Conservation (phyloP, 2,888 invertebrate genomes). For the Drosophila basisetae region DNA sequence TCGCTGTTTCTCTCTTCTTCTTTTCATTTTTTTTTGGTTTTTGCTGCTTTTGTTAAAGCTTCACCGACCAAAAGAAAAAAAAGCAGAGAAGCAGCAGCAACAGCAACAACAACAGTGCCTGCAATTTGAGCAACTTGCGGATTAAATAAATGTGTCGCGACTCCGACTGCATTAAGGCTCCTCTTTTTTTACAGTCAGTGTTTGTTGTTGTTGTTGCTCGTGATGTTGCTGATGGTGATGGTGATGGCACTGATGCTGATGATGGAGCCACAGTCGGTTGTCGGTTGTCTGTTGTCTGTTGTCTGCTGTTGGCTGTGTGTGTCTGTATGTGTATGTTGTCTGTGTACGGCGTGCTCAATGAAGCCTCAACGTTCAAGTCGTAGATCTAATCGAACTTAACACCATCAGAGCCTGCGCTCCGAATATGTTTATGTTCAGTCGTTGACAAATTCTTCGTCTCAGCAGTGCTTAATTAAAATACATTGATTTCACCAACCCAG, state of each 20-base stretch:
- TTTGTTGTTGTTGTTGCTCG: slow-evolving; percentile 30
- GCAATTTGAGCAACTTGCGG: slow-evolving; percentile 73
- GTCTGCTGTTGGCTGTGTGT: background rate
- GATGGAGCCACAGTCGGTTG: slow-evolving; percentile 24
- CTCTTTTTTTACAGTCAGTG: slow-evolving; percentile 41
- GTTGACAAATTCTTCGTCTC: slow-evolving; percentile 50
- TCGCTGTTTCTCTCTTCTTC: slow-evolving; percentile 40
- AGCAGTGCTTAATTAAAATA: slow-evolving; percentile 46
- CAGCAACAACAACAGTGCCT: slow-evolving; percentile 44
- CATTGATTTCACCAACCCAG: slow-evolving; percentile 18
- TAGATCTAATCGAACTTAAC: slow-evolving; percentile 75
- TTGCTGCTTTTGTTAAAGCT: slow-evolving; percentile 57
- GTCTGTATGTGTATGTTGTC: background rate
- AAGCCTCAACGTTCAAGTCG: slow-evolving; percentile 26
- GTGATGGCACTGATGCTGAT: slow-evolving; percentile 17
- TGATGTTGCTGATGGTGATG: slow-evolving; percentile 24
- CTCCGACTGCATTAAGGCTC: slow-evolving; percentile 51
- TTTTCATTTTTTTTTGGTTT: slow-evolving; percentile 2
- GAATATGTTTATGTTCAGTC: slow-evolving; percentile 33
- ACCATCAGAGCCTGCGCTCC: slow-evolving; percentile 48
- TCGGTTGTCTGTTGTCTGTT: background rate
- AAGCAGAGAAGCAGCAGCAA: slow-evolving; percentile 5
- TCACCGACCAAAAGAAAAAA: slow-evolving; percentile 4
- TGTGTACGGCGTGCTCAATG: slow-evolving; percentile 47
- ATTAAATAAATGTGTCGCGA: slow-evolving; percentile 77